Evolutionary conservation across 2,113 vertebrate genomes (phyloP), one percentile per base, ranked within the genome.

Genomic region (Aptenodytes forsteri): DNA sequence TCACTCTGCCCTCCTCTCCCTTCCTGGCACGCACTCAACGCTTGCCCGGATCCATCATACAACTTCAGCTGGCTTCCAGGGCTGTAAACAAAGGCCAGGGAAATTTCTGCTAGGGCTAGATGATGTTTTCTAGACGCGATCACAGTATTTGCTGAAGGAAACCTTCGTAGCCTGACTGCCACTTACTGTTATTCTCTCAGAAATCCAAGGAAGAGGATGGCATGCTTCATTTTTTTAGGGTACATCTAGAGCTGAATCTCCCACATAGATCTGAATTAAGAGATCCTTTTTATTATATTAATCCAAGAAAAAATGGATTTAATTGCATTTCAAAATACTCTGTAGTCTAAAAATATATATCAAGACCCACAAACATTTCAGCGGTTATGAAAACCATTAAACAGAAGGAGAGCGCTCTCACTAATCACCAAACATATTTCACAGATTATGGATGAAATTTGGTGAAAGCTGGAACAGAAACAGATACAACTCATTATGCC

Each of bases 341-440:
- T 36, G 12, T 27, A 30, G 32, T 70, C 75, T 77, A 80, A 84
- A 95, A 78, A 79, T n/a, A 75, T 0, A 0, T 52, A 62, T 26
- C 27, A 32, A 66, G 42, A 85, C 10, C 21, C 42, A 82, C 46
- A 94, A 69, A 76, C 34, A 90, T 87, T 84, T 80, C 75, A 87
- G 42, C 34, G 16, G 50, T 62, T 94, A 91, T 10, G 58, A 76
- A 96, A 96, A 83, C 47, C 38, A 55, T 30, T 56, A 66, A 87
- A 87, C 87, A 94, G 86, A 89, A 93, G 82, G 84, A 91, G 21
- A 94, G 71, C 9, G 44, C 59, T 90, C 34, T 96, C 75, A 55
- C 89, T 93, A 77, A 97, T 95, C 91, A 91, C 42, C 52, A 91
- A 90, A 85, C 76, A 67, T 93, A 94, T 96, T 96, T 94, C 36